These are phyloP conservation scores for Parauchenoglanis punctatus DNA, from an alignment of 2,797 vertebrate genomes.

Conservation along the genomic window DNA sequence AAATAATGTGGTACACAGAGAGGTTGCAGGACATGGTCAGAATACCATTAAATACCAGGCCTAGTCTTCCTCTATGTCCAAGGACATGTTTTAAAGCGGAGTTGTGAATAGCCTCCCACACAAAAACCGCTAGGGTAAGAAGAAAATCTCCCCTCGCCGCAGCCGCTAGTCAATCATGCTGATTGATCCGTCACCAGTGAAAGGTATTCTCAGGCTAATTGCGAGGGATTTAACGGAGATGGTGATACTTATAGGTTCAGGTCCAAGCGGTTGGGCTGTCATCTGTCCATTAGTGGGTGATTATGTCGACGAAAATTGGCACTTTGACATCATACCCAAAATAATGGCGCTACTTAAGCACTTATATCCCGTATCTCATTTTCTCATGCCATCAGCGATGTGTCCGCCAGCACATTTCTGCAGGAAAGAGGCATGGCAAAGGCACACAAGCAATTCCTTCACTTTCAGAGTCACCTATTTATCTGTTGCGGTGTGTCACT, in stretches of 20 bases:
- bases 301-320: constrained; percentile 43
- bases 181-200: constrained; percentile 46
- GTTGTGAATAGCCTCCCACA: not conserved
- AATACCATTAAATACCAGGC: not conserved
- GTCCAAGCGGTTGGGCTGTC: constrained; percentile 50
- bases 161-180: constrained; percentile 37
- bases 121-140: constrained; percentile 1
- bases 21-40: not conserved
- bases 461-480: not conserved
- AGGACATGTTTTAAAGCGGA: constrained; percentile 30
- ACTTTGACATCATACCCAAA: constrained; percentile 51
- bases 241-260: constrained; percentile 44
- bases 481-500: not conserved
- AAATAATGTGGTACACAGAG: not conserved
- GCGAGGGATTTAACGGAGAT: constrained; percentile 45
- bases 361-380: constrained; percentile 44
- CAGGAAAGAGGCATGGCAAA: not conserved
- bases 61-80: constrained; percentile 21
- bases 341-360: constrained; percentile 52
- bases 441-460: not conserved
- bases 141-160: constrained; percentile 3
- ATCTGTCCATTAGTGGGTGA: constrained; percentile 49
- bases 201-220: constrained; percentile 52
- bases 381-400: constrained; percentile 33
- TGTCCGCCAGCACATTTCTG: constrained; percentile 30